Base-by-base conservation (phyloP, 1,140 invertebrate species). In the Musca domestica region DNA sequence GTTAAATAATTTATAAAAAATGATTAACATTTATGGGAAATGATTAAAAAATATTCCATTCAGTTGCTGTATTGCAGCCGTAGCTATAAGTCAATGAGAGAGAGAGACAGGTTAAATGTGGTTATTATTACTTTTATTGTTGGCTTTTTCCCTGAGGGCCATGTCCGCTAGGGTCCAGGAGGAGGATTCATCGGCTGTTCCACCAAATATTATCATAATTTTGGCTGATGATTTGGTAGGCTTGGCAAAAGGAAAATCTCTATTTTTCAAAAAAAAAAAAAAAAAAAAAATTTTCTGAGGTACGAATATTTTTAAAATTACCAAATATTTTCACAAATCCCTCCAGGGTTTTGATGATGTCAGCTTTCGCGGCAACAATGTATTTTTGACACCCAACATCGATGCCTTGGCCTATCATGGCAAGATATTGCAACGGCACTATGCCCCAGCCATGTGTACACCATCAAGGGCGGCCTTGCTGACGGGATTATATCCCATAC, bases 291-390 rank as follows among this genome's bases (percentile, higher is more conserved):
- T n/a, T 19, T 17, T 52, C 49, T 52, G n/a, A 17, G 41, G 41
- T 46, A 46, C 34, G 17, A 51, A 51, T 51, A 51, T 7, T n/a
- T 52, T 19, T 52, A 10, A 15, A n/a, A n/a, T n/a, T n/a, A n/a
- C n/a, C n/a, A n/a, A n/a, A n/a, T n/a, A n/a, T n/a, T n/a, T n/a
- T n/a, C n/a, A n/a, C n/a, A n/a, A n/a, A n/a, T n/a, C n/a, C n/a
- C n/a, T n/a, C n/a, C 48, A 95, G 92, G 94, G 93, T 12, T 95
- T 91, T 87, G 93, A 94, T 81, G 93, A 96, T 83, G 91, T 95
- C 6, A 91, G 93, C 54, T 95, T 95, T 78, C 94, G 95, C 79
- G 94, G 94, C 2, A 91, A 90, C 0, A 85, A 91, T 70, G 90
- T 95, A 82, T 91, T 94, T 94, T 86, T 88, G 54, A 95, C 93